Evolutionary conservation across 2,888 invertebrate species (phyloP).

Genomic region (Drosophila nr. medialis): DNA sequence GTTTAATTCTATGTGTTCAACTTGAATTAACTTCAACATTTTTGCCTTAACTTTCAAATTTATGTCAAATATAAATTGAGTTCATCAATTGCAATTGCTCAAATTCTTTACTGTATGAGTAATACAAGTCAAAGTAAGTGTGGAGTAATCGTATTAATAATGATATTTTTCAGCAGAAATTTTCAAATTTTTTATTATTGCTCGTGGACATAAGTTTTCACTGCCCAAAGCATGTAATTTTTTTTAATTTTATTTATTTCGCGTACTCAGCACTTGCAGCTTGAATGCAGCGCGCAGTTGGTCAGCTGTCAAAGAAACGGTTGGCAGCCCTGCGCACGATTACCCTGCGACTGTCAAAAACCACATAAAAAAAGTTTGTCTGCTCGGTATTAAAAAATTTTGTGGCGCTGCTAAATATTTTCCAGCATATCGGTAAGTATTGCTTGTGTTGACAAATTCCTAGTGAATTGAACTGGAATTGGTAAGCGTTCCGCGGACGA

Average conservation of each 20-base stretch:
- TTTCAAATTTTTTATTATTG: neutral
- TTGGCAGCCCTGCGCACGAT: constrained; percentile 62
- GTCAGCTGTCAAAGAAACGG: constrained; percentile 57
- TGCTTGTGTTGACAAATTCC: neutral
- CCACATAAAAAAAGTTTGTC: constrained; percentile 73
- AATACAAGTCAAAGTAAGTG: neutral
- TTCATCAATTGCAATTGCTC: neutral
- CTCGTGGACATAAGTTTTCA: neutral
- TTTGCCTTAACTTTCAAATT: neutral
- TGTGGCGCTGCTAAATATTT: constrained; percentile 74
- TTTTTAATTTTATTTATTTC: neutral
- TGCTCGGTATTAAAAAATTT: constrained; percentile 65
- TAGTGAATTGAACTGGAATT: neutral
- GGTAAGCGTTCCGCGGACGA: neutral
- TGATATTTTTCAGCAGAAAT: neutral
- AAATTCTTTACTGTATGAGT: neutral
- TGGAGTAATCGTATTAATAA: neutral
- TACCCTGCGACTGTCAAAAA: constrained; percentile 71
- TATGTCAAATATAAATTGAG: neutral
- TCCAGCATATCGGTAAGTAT: constrained; percentile 74
- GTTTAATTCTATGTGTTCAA: neutral
- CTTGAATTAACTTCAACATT: neutral
- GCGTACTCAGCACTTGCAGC: neutral
- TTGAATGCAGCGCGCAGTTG: constrained; percentile 37
- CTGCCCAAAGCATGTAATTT: neutral